These are phyloP conservation scores for Macquaria australasica DNA, from an alignment of 2,113 vertebrate species.

Conservation along the genomic window DNA sequence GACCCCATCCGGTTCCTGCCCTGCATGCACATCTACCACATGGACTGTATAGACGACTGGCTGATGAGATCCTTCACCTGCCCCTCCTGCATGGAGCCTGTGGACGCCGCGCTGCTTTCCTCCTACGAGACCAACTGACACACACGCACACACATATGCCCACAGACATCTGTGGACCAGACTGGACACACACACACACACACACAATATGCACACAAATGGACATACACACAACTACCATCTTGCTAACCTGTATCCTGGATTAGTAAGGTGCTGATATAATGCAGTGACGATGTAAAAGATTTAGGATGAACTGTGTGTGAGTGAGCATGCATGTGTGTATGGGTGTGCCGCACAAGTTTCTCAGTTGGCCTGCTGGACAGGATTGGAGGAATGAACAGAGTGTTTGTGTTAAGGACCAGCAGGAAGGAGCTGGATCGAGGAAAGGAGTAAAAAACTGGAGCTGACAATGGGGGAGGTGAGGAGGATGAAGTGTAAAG, in stretches of 20 bases:
- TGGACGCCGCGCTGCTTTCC: slow-evolving; percentile 96
- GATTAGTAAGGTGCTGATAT: slow-evolving; percentile 63
- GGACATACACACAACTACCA: slow-evolving; percentile 33
- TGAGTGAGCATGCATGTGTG: not conserved
- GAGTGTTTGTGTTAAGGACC: not conserved
- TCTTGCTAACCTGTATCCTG: slow-evolving; percentile 55
- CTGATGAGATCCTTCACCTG: slow-evolving; percentile 99
- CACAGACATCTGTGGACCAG: slow-evolving; percentile 21
- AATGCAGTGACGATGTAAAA: slow-evolving; percentile 36
- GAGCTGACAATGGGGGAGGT: not conserved
- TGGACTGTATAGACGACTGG: slow-evolving; percentile 99
- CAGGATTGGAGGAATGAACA: slow-evolving; percentile 70
- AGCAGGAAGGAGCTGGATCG: slow-evolving; percentile 20
- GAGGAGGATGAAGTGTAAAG: not conserved
- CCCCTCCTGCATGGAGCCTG: slow-evolving; percentile 99
- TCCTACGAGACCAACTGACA: slow-evolving; percentile 98
- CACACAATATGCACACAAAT: slow-evolving; percentile 43
- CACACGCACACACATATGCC: not conserved
- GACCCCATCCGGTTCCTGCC: slow-evolving; percentile 99
- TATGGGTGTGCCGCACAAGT: slow-evolving; percentile 15
- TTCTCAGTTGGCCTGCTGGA: slow-evolving; percentile 83
- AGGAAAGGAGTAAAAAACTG: not conserved
- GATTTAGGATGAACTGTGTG: slow-evolving; percentile 28
- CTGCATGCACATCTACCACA: slow-evolving; percentile 99
- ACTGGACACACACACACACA: slow-evolving; percentile 26